These are phyloP conservation scores for Chionodraco myersi DNA, from an alignment of 2,113 vertebrate genomes.

Conservation along the genomic window DNA sequence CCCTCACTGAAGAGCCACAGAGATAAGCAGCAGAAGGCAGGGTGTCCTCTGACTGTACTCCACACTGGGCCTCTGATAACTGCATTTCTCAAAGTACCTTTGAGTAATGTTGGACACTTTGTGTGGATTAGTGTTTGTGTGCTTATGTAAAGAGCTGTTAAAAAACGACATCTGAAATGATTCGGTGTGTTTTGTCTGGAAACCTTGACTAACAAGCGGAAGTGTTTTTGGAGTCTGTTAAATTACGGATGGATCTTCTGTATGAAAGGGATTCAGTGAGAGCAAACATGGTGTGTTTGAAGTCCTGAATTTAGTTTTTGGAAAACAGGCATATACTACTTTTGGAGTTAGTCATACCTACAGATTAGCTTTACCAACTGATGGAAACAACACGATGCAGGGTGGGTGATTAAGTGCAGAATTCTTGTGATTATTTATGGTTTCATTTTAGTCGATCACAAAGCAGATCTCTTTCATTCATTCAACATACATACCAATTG, in stretches of 20 bases:
- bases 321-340: background rate
- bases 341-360: background rate
- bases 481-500: too few relatives aligned
- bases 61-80: constrained; percentile 62
- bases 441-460: background rate
- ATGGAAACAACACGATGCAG: background rate
- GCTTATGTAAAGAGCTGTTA: constrained; percentile 48
- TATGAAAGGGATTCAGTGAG: background rate
- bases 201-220: constrained; percentile 6
- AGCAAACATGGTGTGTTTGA: background rate
- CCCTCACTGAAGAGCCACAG: constrained; percentile 49
- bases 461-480: background rate
- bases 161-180: constrained; percentile 30
- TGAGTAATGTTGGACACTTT: constrained; percentile 69
- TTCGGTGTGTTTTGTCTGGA: constrained; percentile 25
- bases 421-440: background rate
- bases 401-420: background rate
- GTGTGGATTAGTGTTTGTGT: constrained; percentile 68
- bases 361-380: background rate
- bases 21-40: constrained; percentile 74
- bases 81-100: constrained; percentile 55
- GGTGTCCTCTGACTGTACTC: constrained; percentile 67
- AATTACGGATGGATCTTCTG: background rate
- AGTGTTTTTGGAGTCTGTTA: constrained; percentile 2
- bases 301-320: constrained; percentile 5